These are phyloP conservation scores for Drosophila affinis DNA, from an alignment of 2,888 invertebrate genomes.

Conservation along the genomic window DNA sequence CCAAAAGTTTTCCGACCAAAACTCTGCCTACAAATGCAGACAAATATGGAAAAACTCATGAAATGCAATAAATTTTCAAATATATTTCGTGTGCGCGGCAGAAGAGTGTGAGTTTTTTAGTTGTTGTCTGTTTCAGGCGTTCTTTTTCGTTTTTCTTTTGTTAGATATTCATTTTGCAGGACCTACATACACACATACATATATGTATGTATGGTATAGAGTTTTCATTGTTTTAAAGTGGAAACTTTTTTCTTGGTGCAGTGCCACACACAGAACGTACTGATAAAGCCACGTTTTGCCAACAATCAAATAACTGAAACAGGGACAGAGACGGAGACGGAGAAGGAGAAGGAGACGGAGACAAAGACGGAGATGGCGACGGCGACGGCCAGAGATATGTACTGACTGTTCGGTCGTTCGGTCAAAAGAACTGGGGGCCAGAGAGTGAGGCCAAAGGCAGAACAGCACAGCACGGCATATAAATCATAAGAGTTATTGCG, in stretches of 20 bases:
- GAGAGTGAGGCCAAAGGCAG: slow-evolving; percentile 32
- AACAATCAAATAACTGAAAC: slow-evolving; percentile 46
- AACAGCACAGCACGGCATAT: slow-evolving; percentile 23
- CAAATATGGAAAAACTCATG: slow-evolving; percentile 71
- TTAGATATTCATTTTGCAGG: slow-evolving; percentile 13
- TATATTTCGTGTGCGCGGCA: slow-evolving; percentile 63
- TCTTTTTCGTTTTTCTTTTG: slow-evolving; percentile 20
- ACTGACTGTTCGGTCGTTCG: no score
- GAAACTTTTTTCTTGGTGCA: slow-evolving; percentile 39
- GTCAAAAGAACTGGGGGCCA: slow-evolving; percentile 8
- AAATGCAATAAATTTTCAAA: slow-evolving; percentile 79
- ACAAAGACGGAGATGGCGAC: neutral
- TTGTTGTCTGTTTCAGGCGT: slow-evolving; percentile 17
- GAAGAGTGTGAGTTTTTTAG: slow-evolving; percentile 19
- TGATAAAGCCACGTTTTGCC: slow-evolving; percentile 33
- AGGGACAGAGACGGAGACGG: slow-evolving; percentile 1
- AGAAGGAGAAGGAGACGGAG: slow-evolving; percentile 1
- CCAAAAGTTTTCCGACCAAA: slow-evolving; percentile 70
- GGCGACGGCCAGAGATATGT: neutral
- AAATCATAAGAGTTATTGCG: slow-evolving; percentile 60
- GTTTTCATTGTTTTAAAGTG: slow-evolving; percentile 41
- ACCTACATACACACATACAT: neutral
- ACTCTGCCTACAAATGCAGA: slow-evolving; percentile 74
- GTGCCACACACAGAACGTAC: slow-evolving; percentile 32
- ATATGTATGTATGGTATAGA: slow-evolving; percentile 13